phyloP scores from a whole-genome alignment of 2,888 invertebrate species.

The Galeopsomyia nigrocyanea region DNA sequence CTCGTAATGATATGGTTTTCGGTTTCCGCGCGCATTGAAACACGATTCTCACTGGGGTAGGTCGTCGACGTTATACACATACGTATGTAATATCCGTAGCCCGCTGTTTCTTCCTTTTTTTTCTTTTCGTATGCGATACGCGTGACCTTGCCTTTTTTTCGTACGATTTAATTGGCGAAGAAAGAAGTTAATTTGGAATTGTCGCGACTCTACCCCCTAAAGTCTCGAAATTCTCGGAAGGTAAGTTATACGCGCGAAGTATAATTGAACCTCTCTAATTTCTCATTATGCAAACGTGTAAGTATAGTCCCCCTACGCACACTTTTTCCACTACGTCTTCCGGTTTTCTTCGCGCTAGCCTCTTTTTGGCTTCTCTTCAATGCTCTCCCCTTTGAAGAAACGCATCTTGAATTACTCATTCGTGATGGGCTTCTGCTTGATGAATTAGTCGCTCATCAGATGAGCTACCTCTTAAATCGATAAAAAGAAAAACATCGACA shows the following conservation, averaged over 20 bases:
- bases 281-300: conserved; percentile 25
- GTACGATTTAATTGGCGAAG: too few species aligned
- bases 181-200: too few species aligned
- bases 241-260: not conserved
- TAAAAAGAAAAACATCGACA: too few species aligned
- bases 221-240: too few species aligned
- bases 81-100: too few species aligned
- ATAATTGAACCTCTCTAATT: conserved; percentile 28
- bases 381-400: conserved; percentile 5
- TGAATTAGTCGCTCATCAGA: conserved; percentile 13
- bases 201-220: too few species aligned
- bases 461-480: too few species aligned
- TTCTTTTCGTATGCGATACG: not conserved
- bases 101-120: too few species aligned
- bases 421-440: conserved; percentile 15
- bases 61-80: conserved; percentile 53
- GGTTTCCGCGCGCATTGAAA: conserved; percentile 68
- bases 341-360: conserved; percentile 20
- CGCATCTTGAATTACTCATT: conserved; percentile 38
- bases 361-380: conserved; percentile 39
- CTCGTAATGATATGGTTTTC: conserved; percentile 66
- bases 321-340: conserved; percentile 18
- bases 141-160: not conserved
- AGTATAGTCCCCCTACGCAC: not conserved
- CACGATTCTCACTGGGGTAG: conserved; percentile 66